Percentiles rank a stretch among this genome's conserved stretches.
Conservation (phyloP, 2,888 invertebrate genomes). For the Lithophane ornitopus region DNA sequence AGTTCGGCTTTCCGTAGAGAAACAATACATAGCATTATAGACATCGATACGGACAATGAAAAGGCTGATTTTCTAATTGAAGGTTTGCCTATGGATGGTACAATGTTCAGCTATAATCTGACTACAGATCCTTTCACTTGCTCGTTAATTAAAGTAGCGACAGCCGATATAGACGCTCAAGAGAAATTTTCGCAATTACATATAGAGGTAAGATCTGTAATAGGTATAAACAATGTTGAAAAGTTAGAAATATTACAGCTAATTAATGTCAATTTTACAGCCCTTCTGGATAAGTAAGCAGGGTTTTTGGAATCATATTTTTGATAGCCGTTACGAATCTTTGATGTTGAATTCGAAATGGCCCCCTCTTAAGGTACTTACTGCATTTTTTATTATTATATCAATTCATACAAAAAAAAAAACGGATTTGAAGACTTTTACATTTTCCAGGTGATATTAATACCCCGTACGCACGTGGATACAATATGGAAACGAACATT, state of each 20-base stretch:
- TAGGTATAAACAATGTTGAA: not conserved
- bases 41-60: constrained; percentile 68
- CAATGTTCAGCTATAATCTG: constrained; percentile 71
- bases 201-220: constrained; percentile 78
- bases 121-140: constrained; percentile 72
- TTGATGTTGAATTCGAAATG: constrained; percentile 84
- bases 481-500: constrained; percentile 83
- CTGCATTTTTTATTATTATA: not conserved
- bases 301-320: constrained; percentile 82
- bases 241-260: not conserved
- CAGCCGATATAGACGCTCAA: constrained; percentile 80
- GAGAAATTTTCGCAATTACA: constrained; percentile 78
- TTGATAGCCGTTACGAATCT: constrained; percentile 83
- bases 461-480: constrained; percentile 82
- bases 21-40: constrained; percentile 47
- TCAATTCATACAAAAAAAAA: not conserved
- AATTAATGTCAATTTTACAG: constrained; percentile 67
- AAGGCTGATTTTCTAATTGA: constrained; percentile 79
- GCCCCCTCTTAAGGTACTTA: constrained; percentile 82
- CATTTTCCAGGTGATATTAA: constrained; percentile 79
- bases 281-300: constrained; percentile 78
- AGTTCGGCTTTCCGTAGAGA: constrained; percentile 26
- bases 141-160: constrained; percentile 66
- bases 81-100: constrained; percentile 66
- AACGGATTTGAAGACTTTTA: not conserved